Evolutionary conservation across 2,113 vertebrate genomes (phyloP).

Genomic region (Scomber colias): DNA sequence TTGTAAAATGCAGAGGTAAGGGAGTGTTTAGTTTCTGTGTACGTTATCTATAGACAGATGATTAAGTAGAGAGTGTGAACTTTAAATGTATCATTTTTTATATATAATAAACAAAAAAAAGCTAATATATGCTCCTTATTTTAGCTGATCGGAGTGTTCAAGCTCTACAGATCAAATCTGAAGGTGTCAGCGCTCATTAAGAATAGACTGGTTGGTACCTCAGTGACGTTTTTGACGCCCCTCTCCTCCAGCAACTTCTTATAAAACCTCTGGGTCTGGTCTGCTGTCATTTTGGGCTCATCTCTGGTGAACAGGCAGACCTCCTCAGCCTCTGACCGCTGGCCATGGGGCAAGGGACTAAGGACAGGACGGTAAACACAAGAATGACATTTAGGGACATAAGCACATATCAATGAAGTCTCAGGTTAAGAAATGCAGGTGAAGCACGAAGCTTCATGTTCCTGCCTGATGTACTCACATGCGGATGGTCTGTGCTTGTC

Average conservation of each 20-base stretch:
- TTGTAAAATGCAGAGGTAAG: too few relatives aligned
- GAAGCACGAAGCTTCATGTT: not conserved
- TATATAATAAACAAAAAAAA: constrained; percentile 11
- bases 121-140: not conserved
- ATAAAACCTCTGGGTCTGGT: constrained; percentile 92
- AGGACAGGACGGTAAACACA: not conserved
- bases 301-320: constrained; percentile 95
- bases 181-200: not conserved
- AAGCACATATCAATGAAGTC: not conserved
- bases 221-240: constrained; percentile 85
- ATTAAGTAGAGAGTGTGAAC: too few relatives aligned
- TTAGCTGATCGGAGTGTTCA: too few relatives aligned
- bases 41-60: too few relatives aligned
- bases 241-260: constrained; percentile 87
- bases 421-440: not conserved
- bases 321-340: constrained; percentile 85
- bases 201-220: constrained; percentile 82
- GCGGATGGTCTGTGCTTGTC: constrained; percentile 79
- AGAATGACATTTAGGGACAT: too few relatives aligned
- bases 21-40: too few relatives aligned
- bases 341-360: constrained; percentile 89
- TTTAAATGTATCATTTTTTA: not conserved
- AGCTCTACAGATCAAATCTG: not conserved
- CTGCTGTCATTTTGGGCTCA: constrained; percentile 88
- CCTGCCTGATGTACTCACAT: constrained; percentile 83